Percentiles rank a stretch among this genome's conserved stretches.
Evolutionary conservation across 2,113 vertebrate genomes (phyloP).

Genomic region (Corapipo altera): DNA sequence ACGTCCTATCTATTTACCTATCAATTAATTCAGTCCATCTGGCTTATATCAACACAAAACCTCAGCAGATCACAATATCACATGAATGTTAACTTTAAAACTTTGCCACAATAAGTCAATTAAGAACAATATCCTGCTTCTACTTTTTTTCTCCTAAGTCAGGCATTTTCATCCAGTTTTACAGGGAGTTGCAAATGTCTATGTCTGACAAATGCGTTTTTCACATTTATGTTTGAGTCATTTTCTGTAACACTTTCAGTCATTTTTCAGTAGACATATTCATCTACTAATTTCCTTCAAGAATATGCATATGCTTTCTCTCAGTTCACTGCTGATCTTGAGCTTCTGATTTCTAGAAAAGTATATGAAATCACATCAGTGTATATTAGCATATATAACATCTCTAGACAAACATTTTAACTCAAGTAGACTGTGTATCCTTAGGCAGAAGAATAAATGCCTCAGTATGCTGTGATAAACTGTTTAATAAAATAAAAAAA

Average conservation of each 20-base stretch:
- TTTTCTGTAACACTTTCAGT: background rate
- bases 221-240: background rate
- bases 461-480: constrained; percentile 1
- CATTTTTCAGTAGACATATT: background rate
- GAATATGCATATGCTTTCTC: background rate
- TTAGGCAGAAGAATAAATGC: constrained; percentile 5
- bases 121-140: background rate
- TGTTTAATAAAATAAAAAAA: constrained; percentile 49
- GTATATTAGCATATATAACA: background rate
- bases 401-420: constrained; percentile 16
- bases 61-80: background rate
- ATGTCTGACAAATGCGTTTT: background rate
- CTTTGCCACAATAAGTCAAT: background rate
- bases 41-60: background rate
- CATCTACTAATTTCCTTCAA: background rate
- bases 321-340: background rate
- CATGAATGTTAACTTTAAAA: background rate
- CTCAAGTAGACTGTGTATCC: background rate
- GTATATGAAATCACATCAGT: background rate
- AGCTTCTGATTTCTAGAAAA: constrained; percentile 27
- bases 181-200: background rate
- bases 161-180: background rate
- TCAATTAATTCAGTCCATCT: background rate
- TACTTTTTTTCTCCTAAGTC: background rate
- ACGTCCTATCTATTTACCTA: background rate